Conservation (phyloP, 2,113 vertebrate genomes). For the Abramis brama region DNA sequence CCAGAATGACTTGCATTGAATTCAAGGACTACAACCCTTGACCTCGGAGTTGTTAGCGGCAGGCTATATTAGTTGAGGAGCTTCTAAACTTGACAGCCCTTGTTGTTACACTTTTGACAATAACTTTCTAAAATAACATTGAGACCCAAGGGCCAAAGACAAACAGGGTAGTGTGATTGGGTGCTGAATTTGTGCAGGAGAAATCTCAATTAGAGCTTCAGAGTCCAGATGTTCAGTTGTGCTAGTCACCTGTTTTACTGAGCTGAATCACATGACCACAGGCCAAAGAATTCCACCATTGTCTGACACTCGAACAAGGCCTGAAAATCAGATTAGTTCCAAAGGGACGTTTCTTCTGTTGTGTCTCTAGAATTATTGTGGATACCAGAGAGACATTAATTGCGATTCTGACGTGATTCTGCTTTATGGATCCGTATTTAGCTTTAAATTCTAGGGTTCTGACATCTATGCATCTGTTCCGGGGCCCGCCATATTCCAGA, state of each 20-base stretch:
- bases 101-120: slow-evolving; percentile 1
- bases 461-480: slow-evolving; percentile 11
- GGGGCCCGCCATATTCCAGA: neutral
- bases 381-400: slow-evolving; percentile 18
- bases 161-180: slow-evolving; percentile 17
- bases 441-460: slow-evolving; percentile 30
- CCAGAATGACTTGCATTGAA: neutral
- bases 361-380: slow-evolving; percentile 32
- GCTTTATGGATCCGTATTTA: slow-evolving; percentile 5
- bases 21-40: neutral
- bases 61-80: neutral
- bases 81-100: neutral
- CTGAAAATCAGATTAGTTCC: slow-evolving; percentile 39
- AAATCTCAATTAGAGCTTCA: slow-evolving; percentile 39
- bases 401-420: slow-evolving; percentile 17
- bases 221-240: slow-evolving; percentile 59
- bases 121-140: neutral
- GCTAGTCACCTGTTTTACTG: slow-evolving; percentile 58
- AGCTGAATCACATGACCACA: slow-evolving; percentile 48
- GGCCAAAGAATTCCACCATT: slow-evolving; percentile 49
- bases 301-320: slow-evolving; percentile 36
- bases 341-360: slow-evolving; percentile 13
- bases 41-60: neutral
- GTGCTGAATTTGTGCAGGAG: slow-evolving; percentile 57
- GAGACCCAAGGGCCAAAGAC: neutral